phyloP scores from a whole-genome alignment of 1,140 invertebrate species.

The Helicoverpa zea region DNA sequence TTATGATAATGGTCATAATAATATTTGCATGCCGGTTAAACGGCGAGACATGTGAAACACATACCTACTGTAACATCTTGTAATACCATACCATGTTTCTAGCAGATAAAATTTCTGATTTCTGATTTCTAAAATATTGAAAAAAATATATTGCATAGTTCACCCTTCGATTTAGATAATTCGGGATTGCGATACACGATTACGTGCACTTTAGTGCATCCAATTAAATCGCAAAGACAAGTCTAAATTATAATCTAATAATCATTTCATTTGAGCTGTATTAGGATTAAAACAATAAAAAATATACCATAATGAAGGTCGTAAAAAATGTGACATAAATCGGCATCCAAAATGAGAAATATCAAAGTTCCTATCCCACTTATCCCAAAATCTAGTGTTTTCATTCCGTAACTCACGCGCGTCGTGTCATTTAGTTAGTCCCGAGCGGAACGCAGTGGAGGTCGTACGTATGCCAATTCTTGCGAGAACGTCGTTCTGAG shows the following conservation, averaged over 20 bases:
- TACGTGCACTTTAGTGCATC: neutral
- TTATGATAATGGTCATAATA: no score
- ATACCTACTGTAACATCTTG: no score
- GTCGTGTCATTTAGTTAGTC: neutral
- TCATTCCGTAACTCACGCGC: neutral
- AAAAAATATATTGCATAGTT: neutral
- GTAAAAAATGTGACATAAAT: neutral
- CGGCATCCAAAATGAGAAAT: neutral
- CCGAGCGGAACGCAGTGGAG: neutral
- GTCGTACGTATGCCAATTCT: neutral
- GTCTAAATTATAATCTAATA: neutral
- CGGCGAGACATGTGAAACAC: no score
- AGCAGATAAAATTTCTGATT: neutral
- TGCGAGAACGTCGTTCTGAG: neutral
- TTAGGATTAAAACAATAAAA: neutral
- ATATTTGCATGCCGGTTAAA: no score
- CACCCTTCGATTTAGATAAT: neutral
- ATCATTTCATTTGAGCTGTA: neutral
- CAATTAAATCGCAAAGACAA: constrained; percentile 1
- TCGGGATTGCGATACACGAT: neutral
- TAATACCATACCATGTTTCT: neutral
- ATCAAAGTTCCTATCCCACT: neutral
- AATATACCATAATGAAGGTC: neutral
- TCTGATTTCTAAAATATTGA: neutral
- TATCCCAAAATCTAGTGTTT: neutral